Evolutionary conservation across 1,140 invertebrate genomes (phyloP).

Genomic region (Chionoecetes opilio): DNA sequence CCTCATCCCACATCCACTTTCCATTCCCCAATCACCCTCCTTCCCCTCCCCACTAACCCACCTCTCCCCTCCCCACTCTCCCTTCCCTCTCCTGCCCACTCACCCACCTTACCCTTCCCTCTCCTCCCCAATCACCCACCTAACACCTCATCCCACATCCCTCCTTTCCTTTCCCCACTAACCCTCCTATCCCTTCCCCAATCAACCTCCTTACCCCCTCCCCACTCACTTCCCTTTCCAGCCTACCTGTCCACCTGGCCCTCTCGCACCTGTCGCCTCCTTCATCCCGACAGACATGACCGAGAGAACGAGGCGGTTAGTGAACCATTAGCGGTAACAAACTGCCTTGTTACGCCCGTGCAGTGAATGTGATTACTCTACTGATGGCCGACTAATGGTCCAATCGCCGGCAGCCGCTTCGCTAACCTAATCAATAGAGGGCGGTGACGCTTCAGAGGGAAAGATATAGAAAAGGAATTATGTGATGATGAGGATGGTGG

Average conservation of each 20-base stretch:
- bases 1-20: no score
- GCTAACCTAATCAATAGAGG: neutral
- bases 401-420: neutral
- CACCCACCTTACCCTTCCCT: neutral
- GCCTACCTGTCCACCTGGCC: neutral
- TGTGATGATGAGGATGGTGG: no score
- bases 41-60: no score
- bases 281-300: neutral
- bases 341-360: conserved; percentile 60
- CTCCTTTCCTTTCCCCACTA: no score
- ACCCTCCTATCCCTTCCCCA: no score
- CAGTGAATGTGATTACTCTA: conserved; percentile 51
- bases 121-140: neutral
- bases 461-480: neutral
- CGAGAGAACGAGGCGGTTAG: conserved; percentile 41
- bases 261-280: neutral
- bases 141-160: neutral
- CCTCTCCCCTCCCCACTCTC: no score
- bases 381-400: conserved; percentile 44
- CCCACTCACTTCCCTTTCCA: neutral
- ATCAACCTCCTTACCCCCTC: neutral
- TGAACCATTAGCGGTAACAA: conserved; percentile 35
- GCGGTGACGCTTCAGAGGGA: neutral
- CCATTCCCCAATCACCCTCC: no score
- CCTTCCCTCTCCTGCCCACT: neutral